Evolutionary conservation across 1,140 invertebrate genomes (phyloP).

Genomic region (Aphelenchoides besseyi): DNA sequence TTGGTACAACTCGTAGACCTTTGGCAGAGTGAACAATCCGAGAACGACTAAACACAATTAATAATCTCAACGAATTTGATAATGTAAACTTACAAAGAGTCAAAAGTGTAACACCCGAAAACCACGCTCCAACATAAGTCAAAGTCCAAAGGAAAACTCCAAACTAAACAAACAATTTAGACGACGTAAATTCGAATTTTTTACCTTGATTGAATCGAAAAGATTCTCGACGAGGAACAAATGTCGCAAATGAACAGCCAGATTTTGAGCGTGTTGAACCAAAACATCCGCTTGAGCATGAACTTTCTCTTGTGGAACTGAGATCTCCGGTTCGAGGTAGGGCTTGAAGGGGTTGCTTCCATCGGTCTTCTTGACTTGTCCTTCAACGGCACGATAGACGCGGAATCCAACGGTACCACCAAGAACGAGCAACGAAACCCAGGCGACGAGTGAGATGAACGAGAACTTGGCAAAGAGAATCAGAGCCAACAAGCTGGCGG

Average conservation of each 20-base stretch:
- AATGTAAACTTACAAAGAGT: conserved; percentile 38
- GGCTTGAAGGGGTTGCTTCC: conserved; percentile 89
- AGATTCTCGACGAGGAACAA: conserved; percentile 92
- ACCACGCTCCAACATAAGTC: conserved; percentile 92
- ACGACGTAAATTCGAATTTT: conserved; percentile 9
- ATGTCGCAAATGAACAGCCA: conserved; percentile 76
- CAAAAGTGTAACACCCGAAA: conserved; percentile 73
- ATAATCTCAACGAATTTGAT: neutral
- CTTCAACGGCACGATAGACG: conserved; percentile 89
- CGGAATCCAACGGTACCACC: conserved; percentile 82
- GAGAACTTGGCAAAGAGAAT: conserved; percentile 50
- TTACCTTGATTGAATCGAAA: conserved; percentile 74
- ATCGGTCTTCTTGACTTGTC: conserved; percentile 90
- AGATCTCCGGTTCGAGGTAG: conserved; percentile 79
- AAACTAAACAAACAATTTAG: conserved; percentile 68
- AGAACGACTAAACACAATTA: conserved; percentile 75
- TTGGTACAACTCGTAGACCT: conserved; percentile 96
- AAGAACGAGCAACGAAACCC: conserved; percentile 78
- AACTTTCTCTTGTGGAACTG: conserved; percentile 79
- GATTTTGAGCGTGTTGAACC: conserved; percentile 78
- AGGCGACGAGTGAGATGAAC: conserved; percentile 72
- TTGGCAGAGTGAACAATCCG: conserved; percentile 87
- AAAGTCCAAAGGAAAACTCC: conserved; percentile 84
- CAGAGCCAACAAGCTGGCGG: conserved; percentile 35
- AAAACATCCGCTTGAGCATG: conserved; percentile 78